Base-by-base conservation (phyloP, 23 tunicate genomes). In the Styela plicata region DNA sequence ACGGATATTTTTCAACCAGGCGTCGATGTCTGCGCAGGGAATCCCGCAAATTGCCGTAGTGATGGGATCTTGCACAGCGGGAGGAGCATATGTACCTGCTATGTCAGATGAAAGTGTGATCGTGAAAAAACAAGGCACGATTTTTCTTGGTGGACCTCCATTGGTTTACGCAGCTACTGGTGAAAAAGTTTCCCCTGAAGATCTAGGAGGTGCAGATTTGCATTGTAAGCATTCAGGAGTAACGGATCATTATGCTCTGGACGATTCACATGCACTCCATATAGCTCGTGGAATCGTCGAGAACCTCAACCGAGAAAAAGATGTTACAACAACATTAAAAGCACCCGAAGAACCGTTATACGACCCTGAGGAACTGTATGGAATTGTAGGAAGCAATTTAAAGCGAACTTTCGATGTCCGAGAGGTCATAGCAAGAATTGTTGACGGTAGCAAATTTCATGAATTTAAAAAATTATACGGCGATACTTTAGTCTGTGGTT, bases 41-140 rank as follows among this genome's bases (percentile, higher is more conserved):
- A 83, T 96, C 1, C 87, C 99, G 29, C 85, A 92, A 87, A 96
- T 96, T 52, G 96, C 99, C 1, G 88, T 96, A 22, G 99, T 96
- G 3, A 96, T 96, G 99, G 99, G 99, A 1, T 87, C 94, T 18
- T 96, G 99, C 74, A 96, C 99, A 18, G 99, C 99, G n/a, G 99
- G 99, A 2, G 99, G 99, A 2, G 99, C 99, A 24, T 96, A 96
- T 74, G 99, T 96, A 2, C 99, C 99, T 1, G 99, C 99, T 0
- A 96, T 96, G 99, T 74, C 99, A 0, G 99, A 96, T 75, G 99
- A 96, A 79, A 90, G 96, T 61, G 85, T 96, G 63, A 96, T 96
- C 79, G 99, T 96, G 13, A 65, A 79, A 74, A 80, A 84, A 52
- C 96, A 90, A 73, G 99, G 99, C 5, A 96, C 99, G 0, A 96